phyloP scores from a whole-genome alignment of 2,113 vertebrate genomes.

The Chaenocephalus aceratus region DNA sequence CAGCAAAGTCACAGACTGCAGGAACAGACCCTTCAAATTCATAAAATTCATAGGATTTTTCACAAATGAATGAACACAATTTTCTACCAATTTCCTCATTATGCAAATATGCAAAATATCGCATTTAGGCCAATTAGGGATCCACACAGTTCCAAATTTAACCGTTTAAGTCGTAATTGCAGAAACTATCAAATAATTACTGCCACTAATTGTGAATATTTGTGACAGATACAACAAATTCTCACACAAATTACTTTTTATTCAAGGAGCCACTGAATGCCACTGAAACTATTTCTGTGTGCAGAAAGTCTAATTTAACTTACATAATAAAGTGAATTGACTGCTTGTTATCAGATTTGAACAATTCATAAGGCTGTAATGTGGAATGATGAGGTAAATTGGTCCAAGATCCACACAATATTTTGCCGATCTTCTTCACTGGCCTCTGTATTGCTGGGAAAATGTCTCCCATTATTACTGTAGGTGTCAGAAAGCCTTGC shows the following conservation, averaged over 20 bases:
- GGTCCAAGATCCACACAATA: constrained; percentile 94
- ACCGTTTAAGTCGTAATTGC: constrained; percentile 99
- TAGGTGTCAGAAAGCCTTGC: constrained; percentile 83
- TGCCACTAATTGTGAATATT: constrained; percentile 99
- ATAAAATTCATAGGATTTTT: constrained; percentile 99
- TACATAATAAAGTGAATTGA: constrained; percentile 98
- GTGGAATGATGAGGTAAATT: constrained; percentile 99
- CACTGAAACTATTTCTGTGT: constrained; percentile 90
- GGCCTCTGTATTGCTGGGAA: constrained; percentile 86
- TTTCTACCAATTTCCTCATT: constrained; percentile 99
- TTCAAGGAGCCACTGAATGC: constrained; percentile 93
- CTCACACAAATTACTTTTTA: constrained; percentile 98
- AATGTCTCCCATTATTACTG: constrained; percentile 85
- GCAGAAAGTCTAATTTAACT: constrained; percentile 95
- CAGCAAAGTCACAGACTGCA: constrained; percentile 97
- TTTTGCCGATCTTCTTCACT: constrained; percentile 92
- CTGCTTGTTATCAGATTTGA: constrained; percentile 99
- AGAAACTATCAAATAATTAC: constrained; percentile 99
- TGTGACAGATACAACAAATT: constrained; percentile 99
- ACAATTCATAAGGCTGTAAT: constrained; percentile 97
- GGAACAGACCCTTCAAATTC: constrained; percentile 99
- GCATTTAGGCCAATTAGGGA: constrained; percentile 99
- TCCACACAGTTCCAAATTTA: constrained; percentile 98
- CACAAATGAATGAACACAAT: constrained; percentile 99
- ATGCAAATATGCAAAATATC: constrained; percentile 99